A percentile compares a stretch with the other conserved stretches of the same genome.
Evolutionary conservation across 2,888 invertebrate genomes (phyloP).

Genomic region (Mythimna vitellina): DNA sequence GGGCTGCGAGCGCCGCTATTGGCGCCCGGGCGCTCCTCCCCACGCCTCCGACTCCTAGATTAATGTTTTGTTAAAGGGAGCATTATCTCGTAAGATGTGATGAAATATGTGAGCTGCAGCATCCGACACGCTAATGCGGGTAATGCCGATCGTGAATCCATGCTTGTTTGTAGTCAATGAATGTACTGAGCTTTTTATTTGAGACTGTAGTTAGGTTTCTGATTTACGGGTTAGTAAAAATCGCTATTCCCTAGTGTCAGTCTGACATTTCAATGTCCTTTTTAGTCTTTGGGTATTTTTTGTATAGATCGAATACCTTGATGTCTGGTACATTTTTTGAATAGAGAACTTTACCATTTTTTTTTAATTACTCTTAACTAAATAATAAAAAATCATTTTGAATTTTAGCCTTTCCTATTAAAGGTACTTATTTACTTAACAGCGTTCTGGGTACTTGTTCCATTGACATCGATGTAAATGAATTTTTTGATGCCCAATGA

Average conservation of each 20-base stretch:
- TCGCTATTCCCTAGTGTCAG: not conserved
- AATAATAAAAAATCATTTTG: too few species aligned
- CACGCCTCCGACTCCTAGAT: slow-evolving; percentile 75
- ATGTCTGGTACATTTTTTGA: too few species aligned
- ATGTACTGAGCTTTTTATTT: slow-evolving; percentile 8
- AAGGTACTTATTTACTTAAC: too few species aligned
- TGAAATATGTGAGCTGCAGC: slow-evolving; percentile 65
- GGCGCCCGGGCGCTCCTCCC: slow-evolving; percentile 72
- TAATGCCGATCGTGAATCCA: slow-evolving; percentile 59
- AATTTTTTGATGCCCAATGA: too few species aligned
- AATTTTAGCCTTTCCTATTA: too few species aligned
- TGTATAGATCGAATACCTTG: not conserved
- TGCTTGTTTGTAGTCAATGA: slow-evolving; percentile 58
- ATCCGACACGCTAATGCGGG: slow-evolving; percentile 60
- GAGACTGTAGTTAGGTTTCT: not conserved
- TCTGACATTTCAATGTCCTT: not conserved
- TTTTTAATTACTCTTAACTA: too few species aligned
- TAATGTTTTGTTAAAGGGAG: slow-evolving; percentile 68
- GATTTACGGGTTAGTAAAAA: not conserved
- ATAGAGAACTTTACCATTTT: too few species aligned
- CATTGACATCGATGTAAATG: too few species aligned
- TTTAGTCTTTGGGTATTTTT: not conserved
- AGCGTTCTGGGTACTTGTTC: too few species aligned
- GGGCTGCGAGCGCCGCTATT: slow-evolving; percentile 63
- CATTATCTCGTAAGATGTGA: slow-evolving; percentile 66